Base-by-base conservation (phyloP, 2,113 vertebrate genomes). In the Lasiurus borealis region DNA sequence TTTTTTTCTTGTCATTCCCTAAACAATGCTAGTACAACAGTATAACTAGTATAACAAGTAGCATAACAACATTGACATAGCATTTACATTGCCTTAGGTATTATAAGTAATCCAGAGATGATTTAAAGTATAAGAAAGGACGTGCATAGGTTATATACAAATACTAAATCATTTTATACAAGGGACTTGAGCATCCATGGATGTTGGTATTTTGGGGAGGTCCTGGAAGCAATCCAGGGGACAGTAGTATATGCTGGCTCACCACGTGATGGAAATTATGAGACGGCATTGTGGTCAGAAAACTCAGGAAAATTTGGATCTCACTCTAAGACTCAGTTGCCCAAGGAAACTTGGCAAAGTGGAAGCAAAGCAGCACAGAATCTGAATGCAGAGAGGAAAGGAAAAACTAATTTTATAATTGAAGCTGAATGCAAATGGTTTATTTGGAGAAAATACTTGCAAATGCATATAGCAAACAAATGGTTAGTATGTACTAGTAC, bases 351-450 rank as follows among this genome's bases (percentile, higher is more conserved):
- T 44, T 31, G 59, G n/a, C 46, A 82, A 59, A 31, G 14, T 46
- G 14, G n/a, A 84, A 91, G 52, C n/a, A 81, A 92, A 85, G 48
- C 62, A 77, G 62, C 52, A 19, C n/a, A 14, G 48, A 94, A 54
- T 94, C 0, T 27, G 18, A 82, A 36, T 52, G 2, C 69, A 94
- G 75, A 84, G 14, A 19, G 15, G 8, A 14, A 59, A 46, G 59
- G 8, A 54, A 19, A 54, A 64, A 62, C 34, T 40, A 46, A 52
- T 77, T 66, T 64, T 77, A 27, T 50, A 21, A 52, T 31, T 66
- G 31, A 66, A 77, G 46, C 27, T 34, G 48, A 1, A 50, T 13
- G 57, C 31, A 66, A 66, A 66, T 64, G 48, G 46, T 76, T 64
- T 77, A 66, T 66, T 77, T 52, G 57, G 75, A 88, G 15, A 88